Base-by-base conservation (phyloP, 2,888 invertebrate genomes). In the Camptogramma bilineatum region DNA sequence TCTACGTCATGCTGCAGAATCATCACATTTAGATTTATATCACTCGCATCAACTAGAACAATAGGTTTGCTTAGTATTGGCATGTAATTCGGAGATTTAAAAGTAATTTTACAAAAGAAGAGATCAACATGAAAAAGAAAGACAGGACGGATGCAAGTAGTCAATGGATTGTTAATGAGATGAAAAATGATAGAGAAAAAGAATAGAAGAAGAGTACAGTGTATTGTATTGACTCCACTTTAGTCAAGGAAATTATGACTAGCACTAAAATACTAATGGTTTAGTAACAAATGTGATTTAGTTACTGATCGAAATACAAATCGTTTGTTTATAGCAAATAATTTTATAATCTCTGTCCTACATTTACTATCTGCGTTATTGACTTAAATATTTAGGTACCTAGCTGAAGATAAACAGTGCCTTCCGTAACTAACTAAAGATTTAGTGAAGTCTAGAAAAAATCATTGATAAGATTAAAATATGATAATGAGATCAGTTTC, bases 401-500 rank as follows among this genome's bases (percentile, higher is more conserved):
- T 28, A 39, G 34, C 34, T 39, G 34, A 2, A 39, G 13, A 39
- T 39, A 39, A 39, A 39, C 34, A 39, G 34, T 39, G 10, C 13
- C 34, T 13, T 39, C 13, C 1, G 34, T 39, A 13, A 39, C 34
- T 39, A 39, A 39, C 34, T 3, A 13, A 2, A 39, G 34, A 34
- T 39, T 39, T 39, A 13, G 34, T 39, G 2, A 39, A 39, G 34
- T 31, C 21, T 21, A 21, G 21, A 9, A 31, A 2, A 10, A 10
- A 13, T 28, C 13, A 3, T 39, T 4, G 34, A 3, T 13, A 39
- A 39, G 13, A 2, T 13, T 13, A 39, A 39, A 39, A 44, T 9
- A 17, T 39, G 56, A 50, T 42, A 42, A 52, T 51, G 58, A 73
- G 77, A 77, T 80, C 74, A 82, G 73, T 56, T 56, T 73, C 67